Conservation (phyloP, 2,113 vertebrate species). For the Archocentrus centrarchus region DNA sequence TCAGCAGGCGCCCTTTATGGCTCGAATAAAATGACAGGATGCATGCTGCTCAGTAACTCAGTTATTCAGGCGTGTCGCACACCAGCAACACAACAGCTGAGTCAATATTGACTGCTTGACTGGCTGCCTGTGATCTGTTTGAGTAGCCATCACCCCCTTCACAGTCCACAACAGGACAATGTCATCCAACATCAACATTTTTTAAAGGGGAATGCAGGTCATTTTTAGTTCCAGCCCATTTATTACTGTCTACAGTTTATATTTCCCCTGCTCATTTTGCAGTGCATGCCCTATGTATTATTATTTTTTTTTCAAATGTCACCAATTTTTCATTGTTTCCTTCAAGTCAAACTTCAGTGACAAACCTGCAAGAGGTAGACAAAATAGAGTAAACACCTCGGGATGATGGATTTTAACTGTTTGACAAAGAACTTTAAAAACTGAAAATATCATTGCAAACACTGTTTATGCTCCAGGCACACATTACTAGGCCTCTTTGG, state of each 20-base stretch:
- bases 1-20: slow-evolving; percentile 20
- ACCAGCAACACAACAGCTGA: slow-evolving; percentile 77
- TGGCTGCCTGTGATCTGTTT: slow-evolving; percentile 67
- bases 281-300: slow-evolving; percentile 42
- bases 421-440: slow-evolving; percentile 16
- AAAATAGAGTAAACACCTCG: slow-evolving; percentile 18
- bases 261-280: slow-evolving; percentile 46
- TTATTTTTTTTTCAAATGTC: slow-evolving; percentile 53
- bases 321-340: slow-evolving; percentile 60
- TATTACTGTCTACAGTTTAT: slow-evolving; percentile 39
- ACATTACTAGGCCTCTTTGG: not conserved
- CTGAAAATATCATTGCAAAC: not conserved
- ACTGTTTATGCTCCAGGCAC: not conserved
- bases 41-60: slow-evolving; percentile 58
- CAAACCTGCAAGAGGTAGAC: slow-evolving; percentile 31
- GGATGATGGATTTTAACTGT: slow-evolving; percentile 6
- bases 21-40: slow-evolving; percentile 45
- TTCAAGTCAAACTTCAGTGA: slow-evolving; percentile 46
- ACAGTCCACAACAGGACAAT: slow-evolving; percentile 60
- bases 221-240: slow-evolving; percentile 51
- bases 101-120: slow-evolving; percentile 79
- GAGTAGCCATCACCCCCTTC: slow-evolving; percentile 51
- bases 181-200: slow-evolving; percentile 65
- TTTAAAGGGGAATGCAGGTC: slow-evolving; percentile 47
- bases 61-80: slow-evolving; percentile 58